Base-by-base conservation (phyloP, 2,113 vertebrate species). In the Platysteira castanea region DNA sequence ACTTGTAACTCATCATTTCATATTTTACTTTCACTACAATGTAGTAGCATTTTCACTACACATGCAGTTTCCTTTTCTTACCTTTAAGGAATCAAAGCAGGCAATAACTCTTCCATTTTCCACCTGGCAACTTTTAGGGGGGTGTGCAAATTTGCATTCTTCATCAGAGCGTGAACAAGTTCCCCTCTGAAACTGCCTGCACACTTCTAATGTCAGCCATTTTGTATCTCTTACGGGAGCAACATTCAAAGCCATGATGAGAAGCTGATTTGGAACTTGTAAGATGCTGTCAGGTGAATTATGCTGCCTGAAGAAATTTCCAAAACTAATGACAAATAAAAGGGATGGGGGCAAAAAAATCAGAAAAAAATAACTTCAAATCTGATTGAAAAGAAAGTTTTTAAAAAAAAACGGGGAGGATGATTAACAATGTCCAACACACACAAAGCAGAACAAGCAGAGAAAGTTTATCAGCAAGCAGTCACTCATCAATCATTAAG, bases 141-240 rank as follows among this genome's bases (percentile, higher is more conserved):
- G 99, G 95, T 99, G 99, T 98, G 99, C 99, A 98, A 99, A 99
- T 98, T 99, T 99, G 98, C 99, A 99, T 98, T 99, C 99, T 98
- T 99, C 99, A 79, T 99, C 99, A 56, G 99, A 99, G 77, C 99
- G 99, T 23, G 99, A 99, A 98, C 99, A 99, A 47, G 99, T 99
- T 97, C 99, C 99, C 83, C 99, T 98, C 96, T 99, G 99, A 98
- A 99, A 99, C 88, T 99, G 99, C 87, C 99, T 99, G 98, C 99
- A 99, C 85, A 99, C 99, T 98, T 99, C 99, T 84, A 99, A 96
- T 0, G 99, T 99, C 96, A 99, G 98, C 99, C 99, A 99, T 96
- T 99, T 99, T 90, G 99, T 99, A 85, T 99, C 99, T 98, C 99
- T 98, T 42, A 99, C 98, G 0, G 99, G 98, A 96, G 99, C 98